phyloP scores from a whole-genome alignment of 2,113 vertebrate species.

The Theristicus caerulescens region DNA sequence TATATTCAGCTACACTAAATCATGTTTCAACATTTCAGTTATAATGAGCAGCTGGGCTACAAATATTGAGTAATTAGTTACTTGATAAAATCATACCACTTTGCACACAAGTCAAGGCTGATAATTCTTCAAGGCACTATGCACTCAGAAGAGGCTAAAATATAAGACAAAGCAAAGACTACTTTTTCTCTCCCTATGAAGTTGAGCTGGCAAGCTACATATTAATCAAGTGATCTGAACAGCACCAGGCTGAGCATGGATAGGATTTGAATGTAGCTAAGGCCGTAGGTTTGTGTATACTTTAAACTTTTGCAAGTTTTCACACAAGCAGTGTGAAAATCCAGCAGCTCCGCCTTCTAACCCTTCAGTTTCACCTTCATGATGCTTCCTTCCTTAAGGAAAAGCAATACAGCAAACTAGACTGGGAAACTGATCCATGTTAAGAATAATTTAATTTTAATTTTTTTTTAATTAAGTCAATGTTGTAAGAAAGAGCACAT shows the following conservation, averaged over 20 bases:
- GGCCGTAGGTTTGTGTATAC: fast-evolving
- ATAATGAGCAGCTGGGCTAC: neutral
- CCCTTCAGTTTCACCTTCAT: neutral
- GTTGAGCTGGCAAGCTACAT: neutral
- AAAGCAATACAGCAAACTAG: neutral
- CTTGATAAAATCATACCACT: neutral
- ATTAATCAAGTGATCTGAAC: neutral
- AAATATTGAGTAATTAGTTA: neutral
- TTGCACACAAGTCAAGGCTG: neutral
- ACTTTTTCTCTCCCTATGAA: neutral
- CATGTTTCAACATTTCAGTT: neutral
- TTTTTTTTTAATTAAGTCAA: neutral
- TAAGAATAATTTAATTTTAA: neutral
- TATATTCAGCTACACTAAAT: neutral
- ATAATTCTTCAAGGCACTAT: neutral
- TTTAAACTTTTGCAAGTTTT: neutral
- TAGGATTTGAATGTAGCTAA: neutral
- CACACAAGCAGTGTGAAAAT: neutral
- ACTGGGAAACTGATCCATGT: neutral
- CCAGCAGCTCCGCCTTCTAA: neutral
- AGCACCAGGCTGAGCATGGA: neutral
- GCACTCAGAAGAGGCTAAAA: neutral
- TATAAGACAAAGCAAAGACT: neutral
- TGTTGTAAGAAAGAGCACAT: neutral
- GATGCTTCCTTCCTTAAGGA: neutral